phyloP scores from a whole-genome alignment of 2,888 invertebrate species.

The Amblyjoppa proteus region DNA sequence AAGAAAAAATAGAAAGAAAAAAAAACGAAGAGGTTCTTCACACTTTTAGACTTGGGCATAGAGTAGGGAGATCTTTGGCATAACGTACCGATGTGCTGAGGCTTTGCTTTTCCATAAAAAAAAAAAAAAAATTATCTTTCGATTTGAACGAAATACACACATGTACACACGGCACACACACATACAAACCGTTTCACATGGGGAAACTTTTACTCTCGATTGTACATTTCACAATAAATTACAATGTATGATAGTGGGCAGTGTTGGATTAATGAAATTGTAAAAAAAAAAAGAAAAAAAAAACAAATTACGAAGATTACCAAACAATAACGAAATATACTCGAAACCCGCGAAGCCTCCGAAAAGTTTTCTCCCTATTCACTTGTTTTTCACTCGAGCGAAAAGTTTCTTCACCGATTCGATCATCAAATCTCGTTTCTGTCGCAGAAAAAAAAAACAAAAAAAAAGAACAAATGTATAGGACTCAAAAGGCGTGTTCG shows the following conservation, averaged over 20 bases:
- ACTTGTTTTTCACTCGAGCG: slow-evolving; percentile 66
- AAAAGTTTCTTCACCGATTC: neutral
- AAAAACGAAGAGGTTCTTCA: slow-evolving; percentile 79
- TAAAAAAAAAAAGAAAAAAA: slow-evolving; percentile 68
- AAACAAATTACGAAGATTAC: slow-evolving; percentile 63
- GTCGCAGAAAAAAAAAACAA: slow-evolving; percentile 5
- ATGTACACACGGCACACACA: slow-evolving; percentile 26
- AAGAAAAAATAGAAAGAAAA: neutral
- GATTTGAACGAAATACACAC: slow-evolving; percentile 34
- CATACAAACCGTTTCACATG: slow-evolving; percentile 63
- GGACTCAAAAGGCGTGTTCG: slow-evolving; percentile 21
- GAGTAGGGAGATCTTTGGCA: slow-evolving; percentile 74
- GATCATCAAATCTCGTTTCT: slow-evolving; percentile 27
- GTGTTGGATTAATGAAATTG: slow-evolving; percentile 76
- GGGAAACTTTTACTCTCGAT: slow-evolving; percentile 69
- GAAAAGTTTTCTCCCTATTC: slow-evolving; percentile 59
- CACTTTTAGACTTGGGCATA: slow-evolving; percentile 77
- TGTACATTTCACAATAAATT: slow-evolving; percentile 79
- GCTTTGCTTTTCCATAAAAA: slow-evolving; percentile 46
- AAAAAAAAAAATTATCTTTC: neutral
- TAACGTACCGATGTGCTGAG: slow-evolving; percentile 29
- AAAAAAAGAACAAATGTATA: neutral
- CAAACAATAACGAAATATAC: slow-evolving; percentile 63
- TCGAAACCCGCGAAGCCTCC: slow-evolving; percentile 65
- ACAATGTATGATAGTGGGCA: slow-evolving; percentile 77